Evolutionary conservation across 1,140 invertebrate genomes (phyloP), one percentile per base, ranked within the genome.

Genomic region (Sinella curviseta): DNA sequence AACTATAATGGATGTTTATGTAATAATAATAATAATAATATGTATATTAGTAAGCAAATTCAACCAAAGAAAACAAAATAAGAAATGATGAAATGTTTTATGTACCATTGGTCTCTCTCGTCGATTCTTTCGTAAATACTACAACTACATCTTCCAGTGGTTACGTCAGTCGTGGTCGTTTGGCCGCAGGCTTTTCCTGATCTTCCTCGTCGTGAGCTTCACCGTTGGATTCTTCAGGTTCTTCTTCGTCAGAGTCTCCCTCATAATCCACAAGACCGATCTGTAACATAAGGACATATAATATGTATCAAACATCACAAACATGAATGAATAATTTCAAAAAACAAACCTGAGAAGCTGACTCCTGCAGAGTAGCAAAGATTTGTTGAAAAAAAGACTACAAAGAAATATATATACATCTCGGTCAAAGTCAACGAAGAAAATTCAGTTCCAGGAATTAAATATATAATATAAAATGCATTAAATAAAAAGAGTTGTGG

Each of bases 231-330:
- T 88, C 91, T 60, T 94, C 93, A 78, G 95, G 94, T 76, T 97
- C 95, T 82, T 97, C 96, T 84, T 97, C 96, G 84, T 97, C 95
- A 0, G 94, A 96, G 87, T 97, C 96, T 77, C 95, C 96, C 85
- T 97, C 96, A 86, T 98, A 98, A 86, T 98, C 96, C 31, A 97
- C 96, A 81, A 98, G 90, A 83, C 95, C 95, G 48, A 88, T 86
- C 94, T 96, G 85, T 34, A 86, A 86, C 80, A 83, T 78, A 73
- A 78, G 76, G 60, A 83, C 26, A 33, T 70, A 70, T 1, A 26
- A 26, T 30, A 31, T 70, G 65, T 70, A 70, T 70, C 12, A 70
- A 70, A 70, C n/a, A 70, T 70, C 65, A 70, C 65, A 70, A 12
- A 33, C 26, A 70, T 2, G 12, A 31, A 31, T 2, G 30, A 31